Evolutionary conservation across 2,888 invertebrate genomes (phyloP).

Genomic region (Drosophila parthenogenetica): DNA sequence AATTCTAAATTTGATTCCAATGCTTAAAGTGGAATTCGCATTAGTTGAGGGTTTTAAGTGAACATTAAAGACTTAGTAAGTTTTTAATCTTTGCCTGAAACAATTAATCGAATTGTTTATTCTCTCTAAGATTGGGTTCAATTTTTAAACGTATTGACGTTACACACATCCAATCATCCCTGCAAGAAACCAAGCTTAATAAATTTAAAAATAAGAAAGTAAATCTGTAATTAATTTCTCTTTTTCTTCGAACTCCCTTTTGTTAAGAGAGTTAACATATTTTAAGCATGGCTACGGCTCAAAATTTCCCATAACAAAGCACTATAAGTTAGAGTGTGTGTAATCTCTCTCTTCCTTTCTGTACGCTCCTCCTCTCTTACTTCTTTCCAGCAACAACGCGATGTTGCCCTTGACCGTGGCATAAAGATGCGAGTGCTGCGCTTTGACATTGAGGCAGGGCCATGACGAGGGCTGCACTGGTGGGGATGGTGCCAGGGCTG

Average conservation of each 20-base stretch:
- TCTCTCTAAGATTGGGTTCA: conserved; percentile 5
- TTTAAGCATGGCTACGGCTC: too few species aligned
- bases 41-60: conserved; percentile 1
- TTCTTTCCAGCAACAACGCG: conserved; percentile 6
- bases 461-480: conserved; percentile 3
- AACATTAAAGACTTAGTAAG: background rate
- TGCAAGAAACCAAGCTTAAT: background rate
- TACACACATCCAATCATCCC: too few species aligned
- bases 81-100: background rate
- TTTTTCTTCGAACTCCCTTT: background rate
- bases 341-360: background rate
- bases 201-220: background rate
- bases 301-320: too few species aligned
- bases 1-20: conserved; percentile 4
- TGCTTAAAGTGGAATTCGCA: background rate
- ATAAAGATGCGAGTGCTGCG: conserved; percentile 55
- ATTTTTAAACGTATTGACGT: background rate
- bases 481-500: background rate
- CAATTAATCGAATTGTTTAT: conserved; percentile 1
- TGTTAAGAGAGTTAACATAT: background rate
- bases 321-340: background rate
- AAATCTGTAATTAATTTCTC: background rate
- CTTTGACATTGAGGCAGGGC: conserved; percentile 53
- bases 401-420: conserved; percentile 64
- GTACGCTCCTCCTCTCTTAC: background rate